Percentiles rank a stretch among this genome's conserved stretches.
Evolutionary conservation across 2,888 invertebrate species (phyloP).

Genomic region (Cynaeus angustus): DNA sequence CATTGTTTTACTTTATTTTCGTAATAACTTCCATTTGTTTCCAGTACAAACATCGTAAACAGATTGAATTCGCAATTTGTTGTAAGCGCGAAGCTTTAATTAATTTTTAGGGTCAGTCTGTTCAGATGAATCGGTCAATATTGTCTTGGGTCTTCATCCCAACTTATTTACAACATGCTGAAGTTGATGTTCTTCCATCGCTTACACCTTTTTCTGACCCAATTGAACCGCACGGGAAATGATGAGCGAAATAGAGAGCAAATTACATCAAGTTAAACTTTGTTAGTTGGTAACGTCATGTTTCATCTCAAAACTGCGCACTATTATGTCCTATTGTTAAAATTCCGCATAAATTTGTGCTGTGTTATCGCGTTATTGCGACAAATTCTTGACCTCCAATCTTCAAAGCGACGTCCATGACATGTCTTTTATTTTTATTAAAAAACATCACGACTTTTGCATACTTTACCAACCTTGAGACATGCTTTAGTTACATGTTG

Average conservation of each 20-base stretch:
- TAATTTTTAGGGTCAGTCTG: slow-evolving; percentile 11
- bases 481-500: slow-evolving; percentile 1
- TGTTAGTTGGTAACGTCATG: too few species aligned
- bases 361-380: slow-evolving; percentile 9
- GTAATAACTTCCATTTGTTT: background rate
- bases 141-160: slow-evolving; percentile 13
- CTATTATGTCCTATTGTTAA: too few species aligned
- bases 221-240: background rate
- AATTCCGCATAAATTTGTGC: too few species aligned
- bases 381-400: slow-evolving; percentile 22
- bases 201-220: slow-evolving; percentile 13
- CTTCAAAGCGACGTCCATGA: background rate
- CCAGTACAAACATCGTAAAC: background rate
- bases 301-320: too few species aligned
- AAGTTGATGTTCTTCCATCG: slow-evolving; percentile 10
- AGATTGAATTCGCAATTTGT: background rate
- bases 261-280: too few species aligned
- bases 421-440: slow-evolving; percentile 15
- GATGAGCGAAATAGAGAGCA: background rate
- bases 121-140: slow-evolving; percentile 5
- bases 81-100: slow-evolving; percentile 1
- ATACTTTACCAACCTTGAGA: background rate
- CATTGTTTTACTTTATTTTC: background rate
- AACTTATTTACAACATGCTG: slow-evolving; percentile 18
- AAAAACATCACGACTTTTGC: slow-evolving; percentile 13